Conservation (phyloP, 1,140 invertebrate species). For the Ooceraea biroi region DNA sequence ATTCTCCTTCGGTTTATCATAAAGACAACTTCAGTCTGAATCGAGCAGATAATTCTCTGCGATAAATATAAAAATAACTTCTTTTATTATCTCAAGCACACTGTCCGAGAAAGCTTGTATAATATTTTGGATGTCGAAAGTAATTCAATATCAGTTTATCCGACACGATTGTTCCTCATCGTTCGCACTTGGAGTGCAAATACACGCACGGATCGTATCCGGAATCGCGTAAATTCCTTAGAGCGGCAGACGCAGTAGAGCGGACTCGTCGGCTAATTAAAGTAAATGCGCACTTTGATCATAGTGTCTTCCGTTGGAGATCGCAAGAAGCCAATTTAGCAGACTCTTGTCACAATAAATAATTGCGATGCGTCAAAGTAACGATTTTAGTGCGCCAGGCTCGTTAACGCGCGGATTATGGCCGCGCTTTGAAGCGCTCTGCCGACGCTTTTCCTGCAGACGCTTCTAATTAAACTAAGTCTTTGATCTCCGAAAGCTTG, state of each 20-base stretch:
- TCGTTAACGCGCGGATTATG: constrained; percentile 57
- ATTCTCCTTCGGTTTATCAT: no score
- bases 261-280: constrained; percentile 30
- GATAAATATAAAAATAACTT: no score
- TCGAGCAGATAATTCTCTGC: no score
- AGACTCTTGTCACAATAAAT: constrained; percentile 57
- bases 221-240: constrained; percentile 6
- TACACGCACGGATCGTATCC: neutral
- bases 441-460: constrained; percentile 30
- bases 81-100: no score
- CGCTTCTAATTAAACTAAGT: constrained; percentile 60
- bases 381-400: constrained; percentile 54
- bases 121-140: no score
- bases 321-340: constrained; percentile 56
- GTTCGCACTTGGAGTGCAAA: neutral
- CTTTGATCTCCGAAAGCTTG: constrained; percentile 33
- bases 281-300: constrained; percentile 54
- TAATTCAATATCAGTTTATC: no score
- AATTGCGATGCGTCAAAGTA: constrained; percentile 59
- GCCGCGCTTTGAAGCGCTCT: constrained; percentile 37
- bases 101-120: no score
- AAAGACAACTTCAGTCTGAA: no score
- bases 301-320: constrained; percentile 28
- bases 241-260: neutral
- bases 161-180: neutral